Conservation (phyloP, 1,140 invertebrate species). For the Mycetomoellerius zeteki region DNA sequence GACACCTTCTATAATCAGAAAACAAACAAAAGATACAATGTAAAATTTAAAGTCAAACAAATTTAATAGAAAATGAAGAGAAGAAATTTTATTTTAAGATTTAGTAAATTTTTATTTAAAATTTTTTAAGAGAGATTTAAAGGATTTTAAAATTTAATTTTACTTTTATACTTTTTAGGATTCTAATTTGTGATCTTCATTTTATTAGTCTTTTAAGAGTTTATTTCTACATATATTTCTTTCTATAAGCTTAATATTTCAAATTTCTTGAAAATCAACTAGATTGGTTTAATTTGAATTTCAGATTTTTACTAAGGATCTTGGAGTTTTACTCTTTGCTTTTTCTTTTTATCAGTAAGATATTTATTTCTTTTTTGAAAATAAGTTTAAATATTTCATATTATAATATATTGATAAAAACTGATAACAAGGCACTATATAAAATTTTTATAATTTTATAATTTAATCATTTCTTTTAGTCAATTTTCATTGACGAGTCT, state of each 20-base stretch:
- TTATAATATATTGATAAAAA: background rate
- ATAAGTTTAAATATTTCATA: constrained; percentile 3
- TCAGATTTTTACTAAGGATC: background rate
- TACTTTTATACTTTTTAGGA: background rate
- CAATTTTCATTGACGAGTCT: background rate
- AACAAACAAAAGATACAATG: background rate
- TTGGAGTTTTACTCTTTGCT: background rate
- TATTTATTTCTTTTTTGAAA: background rate
- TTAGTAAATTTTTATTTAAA: background rate
- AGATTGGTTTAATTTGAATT: background rate
- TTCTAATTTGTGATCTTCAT: background rate
- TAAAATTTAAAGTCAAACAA: constrained; percentile 2
- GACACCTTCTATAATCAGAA: constrained; percentile 91
- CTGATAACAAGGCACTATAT: constrained; percentile 22
- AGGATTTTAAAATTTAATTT: background rate
- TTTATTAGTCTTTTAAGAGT: background rate
- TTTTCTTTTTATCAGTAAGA: constrained; percentile 1
- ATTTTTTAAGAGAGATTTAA: background rate
- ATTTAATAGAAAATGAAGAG: background rate
- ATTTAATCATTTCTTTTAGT: too few species aligned
- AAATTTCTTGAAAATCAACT: background rate
- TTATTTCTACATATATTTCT: background rate
- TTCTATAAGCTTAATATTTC: background rate
- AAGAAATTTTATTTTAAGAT: constrained; percentile 1
- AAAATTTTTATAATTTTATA: too few species aligned